Percentiles rank a stretch among this genome's conserved stretches.
These are phyloP conservation scores for Lepisosteus oculatus DNA, from an alignment of 2,113 vertebrate genomes.

Conservation along the genomic window DNA sequence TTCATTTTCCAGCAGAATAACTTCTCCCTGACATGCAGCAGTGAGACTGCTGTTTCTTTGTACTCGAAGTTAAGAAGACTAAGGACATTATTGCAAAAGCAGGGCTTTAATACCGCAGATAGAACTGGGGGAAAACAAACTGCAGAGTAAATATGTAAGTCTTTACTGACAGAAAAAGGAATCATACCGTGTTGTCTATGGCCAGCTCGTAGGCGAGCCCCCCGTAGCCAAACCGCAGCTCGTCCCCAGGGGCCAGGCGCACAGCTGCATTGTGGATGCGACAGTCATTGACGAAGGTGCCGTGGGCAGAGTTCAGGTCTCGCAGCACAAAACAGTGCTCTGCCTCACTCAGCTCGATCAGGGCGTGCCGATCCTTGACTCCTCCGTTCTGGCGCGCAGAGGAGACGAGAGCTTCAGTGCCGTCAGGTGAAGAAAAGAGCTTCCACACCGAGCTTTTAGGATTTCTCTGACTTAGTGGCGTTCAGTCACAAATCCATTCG, in stretches of 20 bases:
- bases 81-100: no score
- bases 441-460: no score
- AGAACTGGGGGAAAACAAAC: no score
- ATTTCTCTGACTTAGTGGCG: no score
- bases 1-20: no score
- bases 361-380: slow-evolving; percentile 66
- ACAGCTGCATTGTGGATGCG: slow-evolving; percentile 73
- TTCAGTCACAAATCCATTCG: no score
- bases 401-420: not conserved
- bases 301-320: slow-evolving; percentile 65
- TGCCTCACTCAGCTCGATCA: slow-evolving; percentile 48
- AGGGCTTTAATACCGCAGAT: no score
- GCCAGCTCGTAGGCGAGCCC: slow-evolving; percentile 60
- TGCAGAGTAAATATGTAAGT: no score
- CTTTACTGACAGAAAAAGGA: no score
- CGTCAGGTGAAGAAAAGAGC: no score
- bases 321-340: slow-evolving; percentile 61
- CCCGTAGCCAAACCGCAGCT: slow-evolving; percentile 58
- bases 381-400: slow-evolving; percentile 45
- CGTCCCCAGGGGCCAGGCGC: slow-evolving; percentile 57
- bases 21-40: not conserved
- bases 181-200: slow-evolving; percentile 39
- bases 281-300: slow-evolving; percentile 74
- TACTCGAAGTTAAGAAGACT: no score
- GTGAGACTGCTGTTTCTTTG: slow-evolving; percentile 1